Conservation (phyloP, 2,113 vertebrate species). For the Bucco capensis region DNA sequence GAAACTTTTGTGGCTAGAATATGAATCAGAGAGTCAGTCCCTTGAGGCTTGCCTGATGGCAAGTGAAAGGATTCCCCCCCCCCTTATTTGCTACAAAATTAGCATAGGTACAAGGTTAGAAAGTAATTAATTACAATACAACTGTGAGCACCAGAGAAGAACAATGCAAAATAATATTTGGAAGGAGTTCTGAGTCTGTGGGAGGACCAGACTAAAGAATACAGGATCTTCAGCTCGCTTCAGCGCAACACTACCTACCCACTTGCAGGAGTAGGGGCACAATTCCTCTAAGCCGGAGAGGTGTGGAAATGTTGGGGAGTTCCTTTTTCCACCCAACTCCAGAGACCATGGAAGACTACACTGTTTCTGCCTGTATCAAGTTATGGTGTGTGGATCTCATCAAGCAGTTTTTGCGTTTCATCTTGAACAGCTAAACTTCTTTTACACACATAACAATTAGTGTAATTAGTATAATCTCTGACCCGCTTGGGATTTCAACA, state of each 20-base stretch:
- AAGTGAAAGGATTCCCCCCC: neutral
- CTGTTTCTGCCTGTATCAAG: neutral
- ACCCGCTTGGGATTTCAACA: neutral
- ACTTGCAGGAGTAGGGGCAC: neutral
- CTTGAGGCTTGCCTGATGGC: neutral
- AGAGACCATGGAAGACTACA: neutral
- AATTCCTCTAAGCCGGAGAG: neutral
- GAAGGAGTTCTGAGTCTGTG: neutral
- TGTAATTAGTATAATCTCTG: neutral
- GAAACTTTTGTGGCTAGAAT: neutral
- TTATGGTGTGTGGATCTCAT: neutral
- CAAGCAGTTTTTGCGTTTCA: neutral
- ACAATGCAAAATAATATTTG: neutral
- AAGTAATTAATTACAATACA: neutral
- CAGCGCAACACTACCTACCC: neutral
- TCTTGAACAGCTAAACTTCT: neutral
- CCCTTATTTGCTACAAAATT: neutral
- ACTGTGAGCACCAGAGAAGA: neutral
- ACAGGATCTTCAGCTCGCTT: neutral
- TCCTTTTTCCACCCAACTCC: neutral
- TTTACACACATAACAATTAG: neutral
- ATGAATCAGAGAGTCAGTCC: neutral
- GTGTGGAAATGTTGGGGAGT: neutral
- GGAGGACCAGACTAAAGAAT: neutral
- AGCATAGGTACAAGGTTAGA: neutral